These are phyloP conservation scores for Calephelis virginiensis DNA, from an alignment of 1,140 invertebrate genomes.

Conservation along the genomic window DNA sequence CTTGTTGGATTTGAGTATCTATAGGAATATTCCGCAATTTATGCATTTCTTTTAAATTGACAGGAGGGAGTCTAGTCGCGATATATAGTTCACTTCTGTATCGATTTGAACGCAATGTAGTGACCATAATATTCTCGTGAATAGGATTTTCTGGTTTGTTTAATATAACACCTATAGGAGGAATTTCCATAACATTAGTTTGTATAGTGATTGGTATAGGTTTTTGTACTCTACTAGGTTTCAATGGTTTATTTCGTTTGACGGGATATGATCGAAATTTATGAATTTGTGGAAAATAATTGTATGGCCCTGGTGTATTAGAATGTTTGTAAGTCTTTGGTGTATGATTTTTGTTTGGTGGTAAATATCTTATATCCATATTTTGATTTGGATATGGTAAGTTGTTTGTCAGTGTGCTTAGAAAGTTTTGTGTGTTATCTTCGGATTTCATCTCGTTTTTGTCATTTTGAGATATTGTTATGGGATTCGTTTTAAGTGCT, in stretches of 20 bases:
- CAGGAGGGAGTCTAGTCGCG: not conserved
- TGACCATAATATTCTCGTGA: constrained; percentile 56
- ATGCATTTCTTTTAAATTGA: not conserved
- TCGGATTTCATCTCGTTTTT: not conserved
- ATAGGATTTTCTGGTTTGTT: constrained; percentile 40
- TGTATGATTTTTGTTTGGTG: not conserved
- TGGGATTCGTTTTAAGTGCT: constrained; percentile 22
- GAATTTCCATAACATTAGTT: constrained; percentile 58
- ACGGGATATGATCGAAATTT: constrained; percentile 25
- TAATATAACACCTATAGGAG: constrained; percentile 50
- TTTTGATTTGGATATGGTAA: not conserved
- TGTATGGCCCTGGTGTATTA: not conserved
- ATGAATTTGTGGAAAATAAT: constrained; percentile 28
- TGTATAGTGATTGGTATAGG: constrained; percentile 46
- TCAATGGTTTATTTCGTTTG: not conserved
- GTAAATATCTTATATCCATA: not conserved
- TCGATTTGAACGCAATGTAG: constrained; percentile 20
- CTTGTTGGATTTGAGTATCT: not conserved
- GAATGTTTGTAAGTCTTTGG: not conserved
- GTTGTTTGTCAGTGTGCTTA: not conserved
- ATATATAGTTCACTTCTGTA: not conserved
- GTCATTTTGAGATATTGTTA: not conserved
- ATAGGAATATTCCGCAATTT: not conserved
- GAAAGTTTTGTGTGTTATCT: not conserved
- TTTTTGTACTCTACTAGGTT: constrained; percentile 20